Evolutionary conservation across 92 coral and sea anemone genomes (phyloP).

Genomic region (Porites divaricata): DNA sequence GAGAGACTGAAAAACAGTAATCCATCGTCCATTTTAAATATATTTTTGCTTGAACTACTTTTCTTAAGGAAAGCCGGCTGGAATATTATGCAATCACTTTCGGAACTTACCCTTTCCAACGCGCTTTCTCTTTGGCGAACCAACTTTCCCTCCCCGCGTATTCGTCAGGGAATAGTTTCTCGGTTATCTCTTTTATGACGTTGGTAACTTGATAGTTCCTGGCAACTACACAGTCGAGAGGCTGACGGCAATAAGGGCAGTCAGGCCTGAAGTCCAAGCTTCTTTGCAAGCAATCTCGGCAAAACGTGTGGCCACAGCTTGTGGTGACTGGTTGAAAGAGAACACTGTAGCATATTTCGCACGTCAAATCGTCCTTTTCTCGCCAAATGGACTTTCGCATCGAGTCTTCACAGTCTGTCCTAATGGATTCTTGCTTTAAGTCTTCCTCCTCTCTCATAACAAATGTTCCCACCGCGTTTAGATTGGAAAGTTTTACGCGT

Average conservation of each 20-base stretch:
- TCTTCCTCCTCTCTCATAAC: too few relatives aligned
- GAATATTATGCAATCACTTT: not conserved
- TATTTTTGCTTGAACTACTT: not conserved
- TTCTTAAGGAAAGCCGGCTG: not conserved
- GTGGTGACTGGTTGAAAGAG: conserved; percentile 80
- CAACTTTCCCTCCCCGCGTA: conserved; percentile 21
- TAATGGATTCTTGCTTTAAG: too few relatives aligned
- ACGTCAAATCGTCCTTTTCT: conserved; percentile 29
- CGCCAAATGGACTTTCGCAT: not conserved
- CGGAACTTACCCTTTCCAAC: conserved; percentile 31
- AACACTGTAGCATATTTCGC: conserved; percentile 78
- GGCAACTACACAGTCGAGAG: conserved; percentile 12
- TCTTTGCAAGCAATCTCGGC: conserved; percentile 76
- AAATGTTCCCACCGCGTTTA: too few relatives aligned
- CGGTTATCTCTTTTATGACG: conserved; percentile 6
- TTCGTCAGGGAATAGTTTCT: conserved; percentile 3
- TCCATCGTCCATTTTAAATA: not conserved
- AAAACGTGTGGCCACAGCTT: conserved; percentile 90
- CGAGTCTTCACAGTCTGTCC: not conserved
- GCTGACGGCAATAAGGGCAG: conserved; percentile 41
- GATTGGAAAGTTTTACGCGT: too few relatives aligned
- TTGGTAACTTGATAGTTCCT: not conserved
- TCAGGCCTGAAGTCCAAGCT: conserved; percentile 77
- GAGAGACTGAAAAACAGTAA: too few relatives aligned
- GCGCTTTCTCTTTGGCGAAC: conserved; percentile 18